phyloP scores from a whole-genome alignment of 2,797 vertebrate genomes.

The Poliocrania exsul region DNA sequence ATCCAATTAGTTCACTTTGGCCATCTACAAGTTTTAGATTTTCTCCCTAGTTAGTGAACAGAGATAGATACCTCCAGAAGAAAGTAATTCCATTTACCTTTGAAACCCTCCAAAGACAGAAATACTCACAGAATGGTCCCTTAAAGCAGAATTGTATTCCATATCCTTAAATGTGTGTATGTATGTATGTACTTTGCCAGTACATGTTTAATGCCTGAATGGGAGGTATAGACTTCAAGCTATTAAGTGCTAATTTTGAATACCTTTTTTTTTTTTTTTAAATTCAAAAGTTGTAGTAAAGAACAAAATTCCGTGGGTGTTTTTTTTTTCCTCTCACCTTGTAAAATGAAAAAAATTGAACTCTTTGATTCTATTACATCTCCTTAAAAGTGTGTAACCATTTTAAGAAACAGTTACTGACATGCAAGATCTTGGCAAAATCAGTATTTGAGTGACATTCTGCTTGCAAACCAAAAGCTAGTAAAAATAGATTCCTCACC shows the following conservation, averaged over 20 bases:
- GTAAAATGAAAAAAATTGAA: background rate
- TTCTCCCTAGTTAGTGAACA: background rate
- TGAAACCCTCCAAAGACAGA: background rate
- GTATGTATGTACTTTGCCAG: background rate
- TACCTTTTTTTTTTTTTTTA: background rate
- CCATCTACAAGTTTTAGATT: background rate
- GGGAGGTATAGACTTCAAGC: rapidly evolving
- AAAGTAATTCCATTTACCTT: background rate
- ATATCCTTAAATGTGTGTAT: background rate
- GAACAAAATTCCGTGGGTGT: background rate
- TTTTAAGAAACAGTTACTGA: conserved; percentile 19
- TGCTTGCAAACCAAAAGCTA: background rate
- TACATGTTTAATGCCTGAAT: background rate
- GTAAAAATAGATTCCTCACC: conserved; percentile 41
- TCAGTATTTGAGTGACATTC: conserved; percentile 13
- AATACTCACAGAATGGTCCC: background rate
- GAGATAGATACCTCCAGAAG: background rate
- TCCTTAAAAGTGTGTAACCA: background rate
- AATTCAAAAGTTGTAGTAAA: background rate
- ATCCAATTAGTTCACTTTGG: background rate
- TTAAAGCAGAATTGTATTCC: background rate
- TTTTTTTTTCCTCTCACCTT: background rate
- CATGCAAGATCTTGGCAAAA: background rate
- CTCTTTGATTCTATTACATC: background rate
- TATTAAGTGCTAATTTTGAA: background rate